Conservation (phyloP, 1,140 invertebrate species). For the Mercenaria mercenaria region DNA sequence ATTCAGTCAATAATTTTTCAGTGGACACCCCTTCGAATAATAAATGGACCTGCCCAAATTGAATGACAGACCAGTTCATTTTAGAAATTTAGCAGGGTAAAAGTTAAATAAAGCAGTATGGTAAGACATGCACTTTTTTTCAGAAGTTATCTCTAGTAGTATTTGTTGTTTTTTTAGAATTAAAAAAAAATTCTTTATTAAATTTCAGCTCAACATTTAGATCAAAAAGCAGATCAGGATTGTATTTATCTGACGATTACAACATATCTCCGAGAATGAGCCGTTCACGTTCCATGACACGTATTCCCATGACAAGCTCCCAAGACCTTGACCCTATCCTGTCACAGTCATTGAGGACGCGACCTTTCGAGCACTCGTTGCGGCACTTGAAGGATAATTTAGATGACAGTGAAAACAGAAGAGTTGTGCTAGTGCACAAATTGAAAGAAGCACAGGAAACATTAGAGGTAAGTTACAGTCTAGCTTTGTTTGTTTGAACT, state of each 20-base stretch:
- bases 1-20: too few relatives aligned
- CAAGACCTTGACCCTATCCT: conserved; percentile 63
- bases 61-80: too few relatives aligned
- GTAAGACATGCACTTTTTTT: too few relatives aligned
- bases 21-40: too few relatives aligned
- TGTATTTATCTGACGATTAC: conserved; percentile 42
- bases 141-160: too few relatives aligned
- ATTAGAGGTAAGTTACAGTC: conserved; percentile 71
- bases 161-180: too few relatives aligned
- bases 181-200: not conserved
- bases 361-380: conserved; percentile 66
- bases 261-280: conserved; percentile 61
- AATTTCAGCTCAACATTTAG: conserved; percentile 74
- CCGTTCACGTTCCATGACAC: conserved; percentile 75
- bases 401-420: conserved; percentile 81
- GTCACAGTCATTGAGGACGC: conserved; percentile 15
- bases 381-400: conserved; percentile 74
- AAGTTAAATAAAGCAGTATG: too few relatives aligned
- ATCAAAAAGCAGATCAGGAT: conserved; percentile 66
- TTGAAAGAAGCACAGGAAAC: conserved; percentile 84
- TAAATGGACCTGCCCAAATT: too few relatives aligned
- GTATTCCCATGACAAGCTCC: conserved; percentile 70
- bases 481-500: too few relatives aligned
- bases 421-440: conserved; percentile 80
- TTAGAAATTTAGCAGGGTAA: too few relatives aligned